Base-by-base conservation (phyloP, 2,113 vertebrate species). In the Phainopepla nitens region DNA sequence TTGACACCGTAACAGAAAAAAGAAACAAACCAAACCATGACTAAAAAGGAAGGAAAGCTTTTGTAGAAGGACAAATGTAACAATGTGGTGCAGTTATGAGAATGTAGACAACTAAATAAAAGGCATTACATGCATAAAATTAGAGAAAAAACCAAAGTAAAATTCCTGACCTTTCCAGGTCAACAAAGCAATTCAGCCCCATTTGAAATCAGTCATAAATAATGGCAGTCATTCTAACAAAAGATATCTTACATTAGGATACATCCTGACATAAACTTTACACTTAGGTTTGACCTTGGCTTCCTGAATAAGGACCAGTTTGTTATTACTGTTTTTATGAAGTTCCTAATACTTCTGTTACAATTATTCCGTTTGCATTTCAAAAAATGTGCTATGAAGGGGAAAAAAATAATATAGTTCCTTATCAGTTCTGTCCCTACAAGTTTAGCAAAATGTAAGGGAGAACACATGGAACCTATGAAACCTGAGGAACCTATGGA, bases 21-120 rank as follows among this genome's bases (percentile, higher is more conserved):
- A 42, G n/a, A 23, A 44, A 54, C 23, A 35, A 45, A 14, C 4
- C 31, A 66, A 66, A 42, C 9, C 44, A 27, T 19, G 10, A 78
- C 61, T 84, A 61, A 53, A 80, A 88, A 88, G 61, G 44, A 88
- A 88, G 61, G n/a, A 80, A 90, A 57, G 15, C 31, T 73, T 86
- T 62, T 88, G 41, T 22, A 65, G 41, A 77, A 85, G 70, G 15
- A 54, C 36, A 77, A 19, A 58, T 62, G 39, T 44, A 50, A 71
- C 3, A 0, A 81, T 70, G 44, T 22, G 28, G 27, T 83, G 35
- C 33, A 50, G 39, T 90, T 72, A 33, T 0, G 0, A 78, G 61
- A 61, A 12, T 66, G 62, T 1, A 62, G 47, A 20, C 2, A 11
- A 42, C 41, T 80, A 72, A 92, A 90, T 66, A 88, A 82, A 94